Evolutionary conservation across 1,140 invertebrate genomes (phyloP), one percentile per base, ranked within the genome.

Genomic region (Trichonephila clavata): DNA sequence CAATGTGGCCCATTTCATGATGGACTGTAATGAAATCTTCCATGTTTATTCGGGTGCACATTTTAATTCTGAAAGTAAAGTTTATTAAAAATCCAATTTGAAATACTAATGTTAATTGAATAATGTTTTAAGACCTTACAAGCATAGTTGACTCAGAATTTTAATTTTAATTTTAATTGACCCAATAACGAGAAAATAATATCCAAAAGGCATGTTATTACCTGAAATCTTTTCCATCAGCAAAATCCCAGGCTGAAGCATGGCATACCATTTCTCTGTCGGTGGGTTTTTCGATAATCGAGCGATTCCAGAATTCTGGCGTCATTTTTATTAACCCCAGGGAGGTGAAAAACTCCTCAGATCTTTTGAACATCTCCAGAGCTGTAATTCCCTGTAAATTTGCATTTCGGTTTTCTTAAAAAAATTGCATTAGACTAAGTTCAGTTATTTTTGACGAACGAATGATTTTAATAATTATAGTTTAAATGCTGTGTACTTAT

Each of bases 221-320:
- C 93, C 93, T 92, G 96, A 98, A 98, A 96, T 98, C 98, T 94
- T 98, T 96, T 5, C 97, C 96, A 95, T 98, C 97, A 95, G 97
- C 98, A 95, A 99, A 98, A 96, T 99, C 98, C 97, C 98, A 98
- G 39, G 98, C 98, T 0, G 97, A 98, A 0, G 98, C 98, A 95
- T 99, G 98, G 95, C 98, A 99, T 8, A 98, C 97, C 10, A 96
- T 95, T 39, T 97, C 96, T 0, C 97, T 96, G 60, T 92, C 43
- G 0, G 65, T 96, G 95, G 95, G 96, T 94, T 96, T 96, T 24
- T 95, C 95, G 10, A 97, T 93, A 95, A 97, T 96, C 13, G 96
- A 96, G 20, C 95, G 94, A 20, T 96, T 94, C 96, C 96, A 97
- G 95, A 97, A 97, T 60, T 95, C 95, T 27, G 95, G 96, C 0